Evolutionary conservation across 2,888 invertebrate species (phyloP), one percentile per base, ranked within the genome.

Genomic region (Smittia sp.): DNA sequence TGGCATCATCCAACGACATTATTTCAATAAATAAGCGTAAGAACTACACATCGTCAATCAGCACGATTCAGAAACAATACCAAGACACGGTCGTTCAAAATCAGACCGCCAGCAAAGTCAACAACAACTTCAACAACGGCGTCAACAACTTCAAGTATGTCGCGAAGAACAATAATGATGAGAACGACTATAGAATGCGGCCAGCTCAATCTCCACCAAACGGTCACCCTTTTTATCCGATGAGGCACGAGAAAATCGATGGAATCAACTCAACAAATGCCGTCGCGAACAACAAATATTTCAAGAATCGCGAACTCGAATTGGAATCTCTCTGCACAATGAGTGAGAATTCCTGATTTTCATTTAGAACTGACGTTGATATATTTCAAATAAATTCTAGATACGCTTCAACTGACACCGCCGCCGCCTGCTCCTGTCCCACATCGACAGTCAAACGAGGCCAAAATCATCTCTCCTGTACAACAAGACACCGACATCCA

Each of bases 371-470:
- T 22, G 15, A 58, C 4, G n/a, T n/a, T 58, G 11, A 3, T 13
- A 46, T 46, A 46, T n/a, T 46, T 46, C 3, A n/a, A 11, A 46
- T 52, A 27, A 52, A 27, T 69, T 69, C 2, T 41, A 69, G 69
- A 69, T 9, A 69, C 69, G 52, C 25, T 69, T 7, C 69, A 69
- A 18, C 69, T 52, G 4, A 54, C 63, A 2, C 90, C 91, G 22
- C 89, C 90, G 38, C 90, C 90, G 58, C 91, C 90, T 1, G 90
- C 91, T 75, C 90, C 91, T 24, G 90, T 89, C 75, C 90, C 90
- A 70, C 90, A 90, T 81, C 87, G 90, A 46, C 86, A 85, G 76
- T 81, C 77, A 70, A 72, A 39, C 22, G 72, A 72, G 32, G 62
- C 72, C 39, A 58, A 76, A 74, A 76, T 74, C 72, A 70, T 68